phyloP scores from a whole-genome alignment of 2,888 invertebrate species.

The Andrena haemorrhoa region DNA sequence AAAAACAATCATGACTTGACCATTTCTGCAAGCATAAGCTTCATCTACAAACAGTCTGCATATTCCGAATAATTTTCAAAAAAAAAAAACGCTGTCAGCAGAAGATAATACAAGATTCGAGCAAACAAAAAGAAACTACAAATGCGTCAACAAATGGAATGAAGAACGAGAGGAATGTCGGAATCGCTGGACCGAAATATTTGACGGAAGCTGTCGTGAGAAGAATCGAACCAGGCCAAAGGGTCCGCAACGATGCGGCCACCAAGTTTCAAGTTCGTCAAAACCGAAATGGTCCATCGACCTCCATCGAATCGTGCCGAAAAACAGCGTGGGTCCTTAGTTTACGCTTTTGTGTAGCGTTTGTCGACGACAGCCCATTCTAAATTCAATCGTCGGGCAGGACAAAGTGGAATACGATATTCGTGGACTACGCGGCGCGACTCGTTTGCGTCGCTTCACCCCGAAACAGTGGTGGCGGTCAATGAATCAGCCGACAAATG shows the following conservation, averaged over 20 bases:
- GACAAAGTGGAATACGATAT: conserved; percentile 1
- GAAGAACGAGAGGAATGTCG: background rate
- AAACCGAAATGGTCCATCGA: background rate
- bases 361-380: conserved; percentile 3
- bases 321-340: background rate
- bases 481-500: conserved; percentile 41
- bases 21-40: too few species aligned
- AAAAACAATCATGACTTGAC: too few species aligned
- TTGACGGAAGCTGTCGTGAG: background rate
- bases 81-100: background rate
- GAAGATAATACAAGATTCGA: background rate
- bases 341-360: background rate
- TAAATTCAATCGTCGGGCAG: conserved; percentile 9
- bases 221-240: background rate
- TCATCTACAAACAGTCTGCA: too few species aligned
- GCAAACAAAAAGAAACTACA: background rate
- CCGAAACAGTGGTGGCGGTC: conserved; percentile 34
- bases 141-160: background rate
- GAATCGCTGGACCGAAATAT: background rate
- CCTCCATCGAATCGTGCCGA: background rate
- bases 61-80: background rate
- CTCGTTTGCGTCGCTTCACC: conserved; percentile 3
- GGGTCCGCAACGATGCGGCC: background rate
- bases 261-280: background rate
- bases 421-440: background rate